Base-by-base conservation (phyloP, 2,113 vertebrate genomes). In the Ophthalmolycus amberensis region DNA sequence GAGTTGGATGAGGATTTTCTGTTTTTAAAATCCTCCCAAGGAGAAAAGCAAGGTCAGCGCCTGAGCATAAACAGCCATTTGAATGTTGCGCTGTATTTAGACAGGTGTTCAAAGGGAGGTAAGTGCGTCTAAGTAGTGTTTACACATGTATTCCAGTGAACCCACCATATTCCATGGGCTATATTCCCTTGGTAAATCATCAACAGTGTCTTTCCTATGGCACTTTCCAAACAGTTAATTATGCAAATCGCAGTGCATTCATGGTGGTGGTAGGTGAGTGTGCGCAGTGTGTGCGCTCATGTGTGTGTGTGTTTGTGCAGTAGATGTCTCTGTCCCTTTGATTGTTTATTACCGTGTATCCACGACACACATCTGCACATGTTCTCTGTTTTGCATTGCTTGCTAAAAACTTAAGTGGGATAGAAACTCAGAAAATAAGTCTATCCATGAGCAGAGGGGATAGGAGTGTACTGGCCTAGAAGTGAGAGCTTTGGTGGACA, bases 21-120 rank as follows among this genome's bases (percentile, higher is more conserved):
- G 78, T 88, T 90, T 90, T 89, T 66, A 29, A 59, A 88, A 75
- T 73, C 73, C 64, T 79, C 25, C 20, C 46, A 68, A 79, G 71
- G 80, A 87, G 80, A 44, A 87, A 74, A 79, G 71, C 66, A 86
- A 88, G 85, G 89, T 84, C 88, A 79, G 40, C 12, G 29, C 62
- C 27, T 4, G 3, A 71, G 80, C 67, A 62, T 81, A 75, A 84
- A 82, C 81, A 71, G 74, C 63, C 75, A 66, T 83, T 82, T 84
- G 25, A 71, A 77, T 42, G 10, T 42, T 71, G 63, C 11, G 60
- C 85, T 81, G 79, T 83, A 75, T 82, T 85, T 85, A 82, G 73
- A 89, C 89, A 85, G 79, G 77, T 85, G 86, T 75, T 85, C 58
- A 81, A 80, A 73, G 59, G 32, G 67, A 68, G 79, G 29, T 80